Conservation (phyloP, 2,888 invertebrate species). For the Macaria liturata region DNA sequence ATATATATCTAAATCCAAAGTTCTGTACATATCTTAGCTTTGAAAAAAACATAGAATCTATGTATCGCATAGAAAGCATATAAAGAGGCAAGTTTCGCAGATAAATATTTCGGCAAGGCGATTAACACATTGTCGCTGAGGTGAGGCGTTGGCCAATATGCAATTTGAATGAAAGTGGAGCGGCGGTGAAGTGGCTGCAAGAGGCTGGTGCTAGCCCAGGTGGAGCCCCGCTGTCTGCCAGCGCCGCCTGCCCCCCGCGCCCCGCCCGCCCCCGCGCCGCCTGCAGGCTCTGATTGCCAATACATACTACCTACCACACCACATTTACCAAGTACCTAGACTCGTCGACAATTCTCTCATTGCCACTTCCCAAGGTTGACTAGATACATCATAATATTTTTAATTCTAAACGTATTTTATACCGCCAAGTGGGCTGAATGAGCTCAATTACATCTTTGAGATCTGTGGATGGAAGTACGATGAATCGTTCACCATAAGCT, state of each 20-base stretch:
- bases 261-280: constrained; percentile 45
- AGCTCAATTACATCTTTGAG: neutral
- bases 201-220: constrained; percentile 79
- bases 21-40: no score
- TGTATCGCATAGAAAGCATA: no score
- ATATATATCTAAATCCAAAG: no score
- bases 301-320: constrained; percentile 58
- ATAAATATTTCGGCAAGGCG: constrained; percentile 39
- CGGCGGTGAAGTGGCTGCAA: constrained; percentile 73
- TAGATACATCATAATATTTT: constrained; percentile 48
- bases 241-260: constrained; percentile 58
- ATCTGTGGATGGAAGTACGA: no score
- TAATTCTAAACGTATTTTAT: constrained; percentile 25
- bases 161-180: constrained; percentile 74
- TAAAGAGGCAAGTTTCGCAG: constrained; percentile 5
- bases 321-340: constrained; percentile 47
- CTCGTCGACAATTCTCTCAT: constrained; percentile 54
- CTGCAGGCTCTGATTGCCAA: constrained; percentile 66
- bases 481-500: no score
- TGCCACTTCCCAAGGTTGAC: constrained; percentile 52
- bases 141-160: constrained; percentile 52
- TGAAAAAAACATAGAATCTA: no score
- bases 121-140: constrained; percentile 42
- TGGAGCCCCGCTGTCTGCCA: constrained; percentile 84
- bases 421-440: neutral